Evolutionary conservation across 2,888 invertebrate species (phyloP).

Genomic region (Byasa hedistus): DNA sequence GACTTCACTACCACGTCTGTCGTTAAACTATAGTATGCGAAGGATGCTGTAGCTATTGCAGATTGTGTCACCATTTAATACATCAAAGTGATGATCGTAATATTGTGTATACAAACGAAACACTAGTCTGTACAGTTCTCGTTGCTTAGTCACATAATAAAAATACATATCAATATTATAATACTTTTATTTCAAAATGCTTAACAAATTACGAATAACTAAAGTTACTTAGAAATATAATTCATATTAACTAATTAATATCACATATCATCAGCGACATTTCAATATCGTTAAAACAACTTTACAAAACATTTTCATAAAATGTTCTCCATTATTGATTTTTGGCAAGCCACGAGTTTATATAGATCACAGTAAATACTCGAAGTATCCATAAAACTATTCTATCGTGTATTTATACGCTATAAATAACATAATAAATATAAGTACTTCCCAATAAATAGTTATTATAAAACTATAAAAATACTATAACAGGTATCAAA

Average conservation of each 20-base stretch:
- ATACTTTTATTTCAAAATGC: constrained; percentile 27
- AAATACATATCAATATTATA: no score
- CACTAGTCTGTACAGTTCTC: no score
- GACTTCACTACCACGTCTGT: no score
- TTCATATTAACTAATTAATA: constrained; percentile 60
- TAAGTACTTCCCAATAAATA: constrained; percentile 61
- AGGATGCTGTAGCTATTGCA: no score
- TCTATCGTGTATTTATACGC: constrained; percentile 2
- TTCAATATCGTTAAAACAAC: constrained; percentile 16
- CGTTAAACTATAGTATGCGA: no score
- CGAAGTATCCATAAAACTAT: not conserved
- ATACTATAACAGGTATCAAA: constrained; percentile 28
- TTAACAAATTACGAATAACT: constrained; percentile 19
- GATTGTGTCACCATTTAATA: no score
- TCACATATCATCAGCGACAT: constrained; percentile 75
- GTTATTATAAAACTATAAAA: constrained; percentile 30
- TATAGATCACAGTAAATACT: constrained; percentile 24
- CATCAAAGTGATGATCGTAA: no score
- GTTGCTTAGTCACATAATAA: no score
- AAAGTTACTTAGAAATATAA: constrained; percentile 16
- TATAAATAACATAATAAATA: constrained; percentile 29
- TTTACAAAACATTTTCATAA: constrained; percentile 32
- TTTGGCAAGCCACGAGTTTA: constrained; percentile 46
- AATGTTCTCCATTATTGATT: constrained; percentile 35
- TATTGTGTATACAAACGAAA: no score